These are phyloP conservation scores for Leucoraja ocellata DNA, from an alignment of 2,797 vertebrate genomes.

Conservation along the genomic window DNA sequence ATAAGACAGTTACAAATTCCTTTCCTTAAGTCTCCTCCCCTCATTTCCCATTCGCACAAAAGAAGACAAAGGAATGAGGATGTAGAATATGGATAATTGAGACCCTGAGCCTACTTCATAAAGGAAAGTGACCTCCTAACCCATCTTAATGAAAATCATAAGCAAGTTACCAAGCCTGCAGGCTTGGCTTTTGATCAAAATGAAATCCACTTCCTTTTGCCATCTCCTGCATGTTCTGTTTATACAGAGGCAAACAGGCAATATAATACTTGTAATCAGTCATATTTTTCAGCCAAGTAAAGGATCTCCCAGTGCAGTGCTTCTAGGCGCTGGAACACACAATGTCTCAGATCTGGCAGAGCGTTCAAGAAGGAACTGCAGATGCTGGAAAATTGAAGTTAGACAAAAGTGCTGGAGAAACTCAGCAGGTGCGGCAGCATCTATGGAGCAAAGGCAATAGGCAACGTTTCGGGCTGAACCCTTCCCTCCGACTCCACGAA, in stretches of 20 bases:
- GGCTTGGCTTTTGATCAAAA: background rate
- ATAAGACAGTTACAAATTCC: background rate
- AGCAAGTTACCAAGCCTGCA: background rate
- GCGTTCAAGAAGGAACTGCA: no score
- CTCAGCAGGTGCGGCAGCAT: no score
- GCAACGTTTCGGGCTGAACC: no score
- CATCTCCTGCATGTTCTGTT: background rate
- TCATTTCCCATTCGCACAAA: background rate
- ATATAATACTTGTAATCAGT: background rate
- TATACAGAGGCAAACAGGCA: background rate
- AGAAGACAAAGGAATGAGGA: background rate
- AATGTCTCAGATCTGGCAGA: background rate
- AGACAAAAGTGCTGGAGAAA: no score
- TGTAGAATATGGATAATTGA: background rate
- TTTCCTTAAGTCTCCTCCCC: background rate
- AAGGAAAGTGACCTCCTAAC: background rate
- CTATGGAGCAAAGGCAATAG: no score
- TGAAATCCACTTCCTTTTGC: background rate
- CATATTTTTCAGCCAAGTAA: background rate
- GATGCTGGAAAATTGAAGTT: no score
- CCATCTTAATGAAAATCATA: background rate
- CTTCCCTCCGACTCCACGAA: no score
- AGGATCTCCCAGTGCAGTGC: background rate
- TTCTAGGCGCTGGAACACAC: background rate
- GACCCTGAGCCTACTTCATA: background rate